phyloP scores from a whole-genome alignment of 2,888 invertebrate genomes.

The Panzeria rudis region DNA sequence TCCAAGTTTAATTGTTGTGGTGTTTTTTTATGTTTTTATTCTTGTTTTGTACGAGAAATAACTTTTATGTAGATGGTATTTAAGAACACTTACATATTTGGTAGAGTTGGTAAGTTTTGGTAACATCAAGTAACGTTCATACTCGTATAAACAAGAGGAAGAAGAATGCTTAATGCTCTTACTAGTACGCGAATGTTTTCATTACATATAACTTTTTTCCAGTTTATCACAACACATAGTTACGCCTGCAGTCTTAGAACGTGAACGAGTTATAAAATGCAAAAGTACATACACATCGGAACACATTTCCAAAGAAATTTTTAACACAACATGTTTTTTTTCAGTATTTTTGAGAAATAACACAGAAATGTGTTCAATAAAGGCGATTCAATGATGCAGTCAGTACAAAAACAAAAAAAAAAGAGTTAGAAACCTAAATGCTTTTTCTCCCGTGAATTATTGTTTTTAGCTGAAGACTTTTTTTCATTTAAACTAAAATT shows the following conservation, averaged over 20 bases:
- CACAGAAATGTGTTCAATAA: not conserved
- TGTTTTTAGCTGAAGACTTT: not conserved
- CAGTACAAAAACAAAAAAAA: too few species aligned
- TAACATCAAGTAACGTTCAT: slow-evolving; percentile 23
- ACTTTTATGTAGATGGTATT: slow-evolving; percentile 35
- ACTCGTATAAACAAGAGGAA: not conserved
- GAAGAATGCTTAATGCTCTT: slow-evolving; percentile 10
- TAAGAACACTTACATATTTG: slow-evolving; percentile 42
- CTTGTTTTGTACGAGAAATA: slow-evolving; percentile 26
- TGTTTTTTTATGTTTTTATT: slow-evolving; percentile 22
- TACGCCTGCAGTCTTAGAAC: slow-evolving; percentile 61
- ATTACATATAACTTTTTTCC: slow-evolving; percentile 13
- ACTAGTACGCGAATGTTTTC: slow-evolving; percentile 5
- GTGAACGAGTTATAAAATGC: slow-evolving; percentile 56
- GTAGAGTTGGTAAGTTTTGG: slow-evolving; percentile 35
- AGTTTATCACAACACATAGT: slow-evolving; percentile 28
- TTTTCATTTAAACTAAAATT: not conserved
- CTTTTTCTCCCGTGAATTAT: not conserved
- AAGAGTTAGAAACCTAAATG: not conserved
- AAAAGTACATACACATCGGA: not conserved
- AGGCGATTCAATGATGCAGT: not conserved
- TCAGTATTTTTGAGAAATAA: slow-evolving; percentile 13
- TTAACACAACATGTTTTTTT: slow-evolving; percentile 43
- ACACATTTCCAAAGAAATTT: slow-evolving; percentile 42
- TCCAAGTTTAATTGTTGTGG: slow-evolving; percentile 48